A percentile compares a stretch with the other conserved stretches of the same genome.
Conservation (phyloP, 2,888 invertebrate species). For the Serripes groenlandicus region DNA sequence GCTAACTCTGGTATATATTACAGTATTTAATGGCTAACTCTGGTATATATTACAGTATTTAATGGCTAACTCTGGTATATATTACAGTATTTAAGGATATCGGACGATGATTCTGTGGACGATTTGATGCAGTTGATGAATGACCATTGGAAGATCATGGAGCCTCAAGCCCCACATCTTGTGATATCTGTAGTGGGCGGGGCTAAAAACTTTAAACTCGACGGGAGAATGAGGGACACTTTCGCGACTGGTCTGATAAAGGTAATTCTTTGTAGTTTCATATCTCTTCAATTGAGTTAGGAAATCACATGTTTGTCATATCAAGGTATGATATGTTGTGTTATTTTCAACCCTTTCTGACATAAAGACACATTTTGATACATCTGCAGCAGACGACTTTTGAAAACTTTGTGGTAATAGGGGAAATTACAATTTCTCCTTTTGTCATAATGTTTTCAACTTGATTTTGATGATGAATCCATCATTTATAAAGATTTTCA, state of each 20-base stretch:
- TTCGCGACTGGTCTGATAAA: constrained; percentile 86
- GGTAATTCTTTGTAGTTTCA: constrained; percentile 74
- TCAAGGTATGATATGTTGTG: neutral
- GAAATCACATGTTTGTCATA: neutral
- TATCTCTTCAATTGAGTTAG: neutral
- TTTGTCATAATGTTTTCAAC: neutral
- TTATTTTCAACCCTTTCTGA: neutral
- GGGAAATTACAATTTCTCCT: constrained; percentile 14
- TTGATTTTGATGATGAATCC: no score
- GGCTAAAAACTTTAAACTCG: constrained; percentile 86
- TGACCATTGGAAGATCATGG: constrained; percentile 84
- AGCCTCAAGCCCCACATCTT: constrained; percentile 84
- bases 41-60: no score
- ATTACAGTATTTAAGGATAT: constrained; percentile 84
- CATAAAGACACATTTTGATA: neutral
- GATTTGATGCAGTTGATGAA: constrained; percentile 82
- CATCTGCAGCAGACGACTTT: neutral
- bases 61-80: no score
- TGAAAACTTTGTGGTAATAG: constrained; percentile 1
- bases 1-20: no score
- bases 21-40: no score
- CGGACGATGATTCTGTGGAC: constrained; percentile 81
- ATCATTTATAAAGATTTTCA: no score
- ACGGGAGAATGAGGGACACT: constrained; percentile 85
- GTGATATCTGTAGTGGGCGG: constrained; percentile 87